Conservation (phyloP, 2,113 vertebrate species). For the Baryphthengus martii region DNA sequence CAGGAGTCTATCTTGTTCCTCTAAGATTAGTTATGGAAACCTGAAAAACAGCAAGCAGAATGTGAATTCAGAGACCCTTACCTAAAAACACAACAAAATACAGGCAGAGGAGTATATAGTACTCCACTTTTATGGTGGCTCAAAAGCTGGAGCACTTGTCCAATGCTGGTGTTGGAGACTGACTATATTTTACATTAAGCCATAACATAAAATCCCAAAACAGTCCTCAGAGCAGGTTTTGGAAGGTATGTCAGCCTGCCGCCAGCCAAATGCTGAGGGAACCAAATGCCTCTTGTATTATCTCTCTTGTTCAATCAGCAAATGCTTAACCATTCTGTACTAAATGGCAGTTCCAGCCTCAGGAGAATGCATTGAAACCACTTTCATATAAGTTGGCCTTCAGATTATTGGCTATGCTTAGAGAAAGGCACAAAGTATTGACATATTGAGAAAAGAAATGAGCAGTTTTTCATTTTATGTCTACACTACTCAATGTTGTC, state of each 20-base stretch:
- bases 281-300: background rate
- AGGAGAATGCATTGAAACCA: background rate
- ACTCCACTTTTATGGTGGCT: background rate
- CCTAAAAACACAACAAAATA: background rate
- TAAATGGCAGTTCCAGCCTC: background rate
- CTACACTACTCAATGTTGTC: background rate
- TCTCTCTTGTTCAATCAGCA: background rate
- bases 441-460: background rate
- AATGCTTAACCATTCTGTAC: background rate
- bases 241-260: background rate
- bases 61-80: background rate
- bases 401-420: background rate
- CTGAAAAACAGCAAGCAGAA: background rate
- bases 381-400: background rate
- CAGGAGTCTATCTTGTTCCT: background rate
- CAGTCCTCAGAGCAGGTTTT: background rate
- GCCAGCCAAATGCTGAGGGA: background rate
- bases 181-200: background rate
- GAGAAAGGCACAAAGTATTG: background rate
- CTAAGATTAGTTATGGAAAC: background rate
- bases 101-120: background rate
- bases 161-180: accelerated
- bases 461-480: background rate
- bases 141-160: background rate
- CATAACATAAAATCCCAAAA: background rate